phyloP scores from a whole-genome alignment of 2,888 invertebrate species.

The Cryptus viduatorius region DNA sequence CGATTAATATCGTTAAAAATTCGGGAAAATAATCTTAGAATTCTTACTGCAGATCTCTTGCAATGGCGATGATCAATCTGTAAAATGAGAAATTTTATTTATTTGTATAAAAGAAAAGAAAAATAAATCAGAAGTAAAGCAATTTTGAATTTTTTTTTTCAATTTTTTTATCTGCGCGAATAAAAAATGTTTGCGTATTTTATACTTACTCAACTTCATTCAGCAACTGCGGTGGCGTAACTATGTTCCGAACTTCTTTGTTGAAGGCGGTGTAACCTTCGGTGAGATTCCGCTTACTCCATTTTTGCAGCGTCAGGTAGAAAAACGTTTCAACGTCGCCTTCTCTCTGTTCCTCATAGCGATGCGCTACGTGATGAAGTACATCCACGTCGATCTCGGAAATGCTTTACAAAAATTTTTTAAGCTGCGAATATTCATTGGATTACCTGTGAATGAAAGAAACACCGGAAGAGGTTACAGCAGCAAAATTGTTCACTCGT shows the following conservation, averaged over 20 bases:
- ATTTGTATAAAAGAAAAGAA: too few species aligned
- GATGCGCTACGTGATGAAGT: conserved; percentile 93
- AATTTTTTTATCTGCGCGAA: not conserved
- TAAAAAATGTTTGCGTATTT: not conserved
- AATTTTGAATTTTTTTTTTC: not conserved
- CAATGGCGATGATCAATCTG: conserved; percentile 93
- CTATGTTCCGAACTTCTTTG: conserved; percentile 90
- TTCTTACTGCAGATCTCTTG: conserved; percentile 94
- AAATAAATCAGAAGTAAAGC: too few species aligned
- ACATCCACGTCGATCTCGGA: conserved; percentile 95
- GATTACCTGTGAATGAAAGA: not conserved
- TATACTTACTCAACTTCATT: conserved; percentile 93
- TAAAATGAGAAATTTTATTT: conserved; percentile 71
- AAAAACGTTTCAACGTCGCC: conserved; percentile 93
- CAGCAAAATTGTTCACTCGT: not conserved
- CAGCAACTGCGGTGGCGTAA: conserved; percentile 94
- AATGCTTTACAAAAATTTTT: conserved; percentile 95
- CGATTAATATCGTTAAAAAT: conserved; percentile 91
- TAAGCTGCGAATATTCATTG: conserved; percentile 88
- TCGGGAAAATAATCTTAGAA: conserved; percentile 94
- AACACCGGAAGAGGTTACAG: conserved; percentile 23
- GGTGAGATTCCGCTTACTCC: conserved; percentile 95
- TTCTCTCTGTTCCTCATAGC: conserved; percentile 89
- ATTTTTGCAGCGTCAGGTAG: conserved; percentile 93
- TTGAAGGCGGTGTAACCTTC: conserved; percentile 92